phyloP scores from a whole-genome alignment of 1,140 invertebrate species.

The Elysia chlorotica region DNA sequence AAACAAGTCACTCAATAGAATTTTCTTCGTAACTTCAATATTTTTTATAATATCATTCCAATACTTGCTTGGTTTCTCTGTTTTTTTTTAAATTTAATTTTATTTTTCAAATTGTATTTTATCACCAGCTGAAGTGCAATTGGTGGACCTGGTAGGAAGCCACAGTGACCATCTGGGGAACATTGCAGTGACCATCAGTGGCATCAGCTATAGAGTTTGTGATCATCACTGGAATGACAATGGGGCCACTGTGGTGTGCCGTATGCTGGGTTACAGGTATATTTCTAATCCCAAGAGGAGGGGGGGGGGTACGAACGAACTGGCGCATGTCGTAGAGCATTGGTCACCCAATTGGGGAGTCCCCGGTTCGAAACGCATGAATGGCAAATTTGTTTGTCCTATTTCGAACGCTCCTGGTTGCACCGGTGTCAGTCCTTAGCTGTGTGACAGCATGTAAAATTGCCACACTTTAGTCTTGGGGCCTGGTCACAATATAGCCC shows the following conservation, averaged over 20 bases:
- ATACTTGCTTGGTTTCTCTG: not conserved
- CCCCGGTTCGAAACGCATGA: too few species aligned
- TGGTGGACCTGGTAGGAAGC: conserved; percentile 15
- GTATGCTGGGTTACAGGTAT: conserved; percentile 36
- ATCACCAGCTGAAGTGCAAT: not conserved
- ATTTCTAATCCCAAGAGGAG: not conserved
- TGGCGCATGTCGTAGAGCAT: not conserved
- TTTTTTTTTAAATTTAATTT: not conserved
- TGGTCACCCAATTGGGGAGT: too few species aligned
- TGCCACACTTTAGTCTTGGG: not conserved
- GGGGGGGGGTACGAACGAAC: not conserved
- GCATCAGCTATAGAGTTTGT: conserved; percentile 37
- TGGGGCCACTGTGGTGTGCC: conserved; percentile 43
- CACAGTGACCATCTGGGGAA: conserved; percentile 5
- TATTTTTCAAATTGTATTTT: not conserved
- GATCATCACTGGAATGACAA: conserved; percentile 41
- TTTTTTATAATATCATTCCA: too few species aligned
- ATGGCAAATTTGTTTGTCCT: not conserved
- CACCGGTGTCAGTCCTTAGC: not conserved
- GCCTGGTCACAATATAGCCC: too few species aligned
- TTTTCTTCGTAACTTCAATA: too few species aligned
- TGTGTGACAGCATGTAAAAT: not conserved
- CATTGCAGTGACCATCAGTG: conserved; percentile 34
- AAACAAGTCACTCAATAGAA: too few species aligned
- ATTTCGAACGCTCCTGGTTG: not conserved